Conservation (phyloP, 1,140 invertebrate species). For the Megalonaias nervosa region DNA sequence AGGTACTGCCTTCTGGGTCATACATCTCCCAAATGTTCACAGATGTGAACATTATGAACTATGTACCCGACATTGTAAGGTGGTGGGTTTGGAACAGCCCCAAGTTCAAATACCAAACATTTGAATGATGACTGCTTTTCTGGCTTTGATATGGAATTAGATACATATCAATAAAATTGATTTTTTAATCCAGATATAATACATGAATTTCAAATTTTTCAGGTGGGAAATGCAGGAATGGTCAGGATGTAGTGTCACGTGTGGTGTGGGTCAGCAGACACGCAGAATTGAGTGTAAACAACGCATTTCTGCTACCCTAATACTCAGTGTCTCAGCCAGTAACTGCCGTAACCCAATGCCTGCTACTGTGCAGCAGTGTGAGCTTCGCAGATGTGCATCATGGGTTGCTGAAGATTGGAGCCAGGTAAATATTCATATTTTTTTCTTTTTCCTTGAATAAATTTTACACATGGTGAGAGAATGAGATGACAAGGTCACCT, state of each 20-base stretch:
- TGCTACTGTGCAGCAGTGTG: constrained; percentile 76
- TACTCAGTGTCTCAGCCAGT: constrained; percentile 42
- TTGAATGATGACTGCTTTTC: too few relatives aligned
- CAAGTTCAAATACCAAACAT: too few relatives aligned
- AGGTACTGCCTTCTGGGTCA: too few relatives aligned
- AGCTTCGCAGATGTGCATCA: constrained; percentile 77
- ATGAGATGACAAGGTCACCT: too few relatives aligned
- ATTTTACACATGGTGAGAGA: too few relatives aligned
- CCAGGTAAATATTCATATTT: constrained; percentile 65
- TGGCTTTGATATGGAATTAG: too few relatives aligned
- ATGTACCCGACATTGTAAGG: too few relatives aligned
- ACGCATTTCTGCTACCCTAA: constrained; percentile 47
- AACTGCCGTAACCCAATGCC: constrained; percentile 75
- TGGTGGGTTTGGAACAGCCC: too few relatives aligned
- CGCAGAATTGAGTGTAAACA: constrained; percentile 69
- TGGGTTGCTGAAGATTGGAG: constrained; percentile 82
- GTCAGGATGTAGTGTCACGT: constrained; percentile 73
- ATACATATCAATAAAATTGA: neutral
- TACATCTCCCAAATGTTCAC: too few relatives aligned
- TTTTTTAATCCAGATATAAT: neutral
- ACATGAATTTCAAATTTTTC: constrained; percentile 13
- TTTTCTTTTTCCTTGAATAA: too few relatives aligned
- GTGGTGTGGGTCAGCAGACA: constrained; percentile 73
- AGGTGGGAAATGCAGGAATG: constrained; percentile 64
- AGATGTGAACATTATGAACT: too few relatives aligned